Conservation (phyloP, 2,113 vertebrate species). For the Petromus typicus region DNA sequence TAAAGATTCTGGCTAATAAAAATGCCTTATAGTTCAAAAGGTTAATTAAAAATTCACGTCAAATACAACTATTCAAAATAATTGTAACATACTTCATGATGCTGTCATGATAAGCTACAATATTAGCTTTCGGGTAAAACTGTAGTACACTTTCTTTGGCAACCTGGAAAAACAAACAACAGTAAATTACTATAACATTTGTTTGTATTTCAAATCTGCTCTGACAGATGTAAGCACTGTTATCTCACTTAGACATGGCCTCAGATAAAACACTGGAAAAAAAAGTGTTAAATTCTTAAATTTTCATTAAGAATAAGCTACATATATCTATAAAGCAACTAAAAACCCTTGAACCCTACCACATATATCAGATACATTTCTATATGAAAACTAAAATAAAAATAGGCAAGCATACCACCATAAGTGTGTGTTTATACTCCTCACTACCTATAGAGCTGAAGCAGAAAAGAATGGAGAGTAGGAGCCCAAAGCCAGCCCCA, state of each 20-base stretch:
- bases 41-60: constrained; percentile 44
- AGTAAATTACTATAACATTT: constrained; percentile 71
- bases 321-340: constrained; percentile 44
- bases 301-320: neutral
- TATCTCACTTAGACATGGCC: constrained; percentile 11
- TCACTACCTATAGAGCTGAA: neutral
- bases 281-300: constrained; percentile 9
- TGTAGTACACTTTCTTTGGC: constrained; percentile 98
- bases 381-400: neutral
- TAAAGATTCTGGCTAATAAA: constrained; percentile 24
- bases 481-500: neutral
- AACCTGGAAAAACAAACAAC: constrained; percentile 91
- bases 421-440: neutral
- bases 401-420: neutral
- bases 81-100: constrained; percentile 95
- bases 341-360: neutral
- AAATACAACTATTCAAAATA: constrained; percentile 50
- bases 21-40: neutral
- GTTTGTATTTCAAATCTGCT: constrained; percentile 67
- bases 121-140: constrained; percentile 96
- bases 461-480: neutral
- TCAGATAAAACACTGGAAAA: constrained; percentile 29
- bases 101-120: constrained; percentile 98
- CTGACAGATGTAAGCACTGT: constrained; percentile 23
- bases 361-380: neutral